Conservation (phyloP, 2,113 vertebrate genomes). For the Callipepla californica region DNA sequence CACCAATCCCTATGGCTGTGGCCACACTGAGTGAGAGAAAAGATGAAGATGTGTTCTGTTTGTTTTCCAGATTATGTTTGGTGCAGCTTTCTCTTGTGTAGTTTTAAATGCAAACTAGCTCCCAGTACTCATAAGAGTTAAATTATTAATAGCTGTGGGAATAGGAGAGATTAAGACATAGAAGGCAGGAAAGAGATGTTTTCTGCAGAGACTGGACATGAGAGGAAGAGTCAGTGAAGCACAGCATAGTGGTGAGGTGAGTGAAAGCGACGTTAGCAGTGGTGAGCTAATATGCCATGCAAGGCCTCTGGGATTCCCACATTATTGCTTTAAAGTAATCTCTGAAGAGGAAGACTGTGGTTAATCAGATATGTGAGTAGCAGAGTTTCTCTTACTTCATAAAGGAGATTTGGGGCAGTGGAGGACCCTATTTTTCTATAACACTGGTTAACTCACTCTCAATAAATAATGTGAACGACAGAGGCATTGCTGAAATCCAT, state of each 20-base stretch:
- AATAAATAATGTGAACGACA: neutral
- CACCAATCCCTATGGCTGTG: neutral
- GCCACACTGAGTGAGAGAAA: neutral
- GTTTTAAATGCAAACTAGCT: neutral
- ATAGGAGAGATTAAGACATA: constrained; percentile 1
- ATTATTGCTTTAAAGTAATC: neutral
- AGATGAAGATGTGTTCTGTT: neutral
- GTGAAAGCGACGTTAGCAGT: accelerated
- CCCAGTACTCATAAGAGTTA: neutral
- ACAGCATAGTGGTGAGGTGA: neutral
- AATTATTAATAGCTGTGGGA: constrained; percentile 39
- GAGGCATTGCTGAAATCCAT: neutral
- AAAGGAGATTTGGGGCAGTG: neutral
- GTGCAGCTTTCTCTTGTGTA: neutral
- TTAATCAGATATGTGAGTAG: neutral
- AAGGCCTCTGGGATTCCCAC: neutral
- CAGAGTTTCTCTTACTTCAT: neutral
- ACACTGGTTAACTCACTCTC: neutral
- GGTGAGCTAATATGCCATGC: neutral
- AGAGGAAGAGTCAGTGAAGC: neutral
- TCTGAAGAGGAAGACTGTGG: neutral
- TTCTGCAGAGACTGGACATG: constrained; percentile 30
- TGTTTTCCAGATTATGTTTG: neutral
- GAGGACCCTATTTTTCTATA: neutral
- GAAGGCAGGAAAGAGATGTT: neutral